phyloP scores from a whole-genome alignment of 2,797 vertebrate species.

The Mus caroli region DNA sequence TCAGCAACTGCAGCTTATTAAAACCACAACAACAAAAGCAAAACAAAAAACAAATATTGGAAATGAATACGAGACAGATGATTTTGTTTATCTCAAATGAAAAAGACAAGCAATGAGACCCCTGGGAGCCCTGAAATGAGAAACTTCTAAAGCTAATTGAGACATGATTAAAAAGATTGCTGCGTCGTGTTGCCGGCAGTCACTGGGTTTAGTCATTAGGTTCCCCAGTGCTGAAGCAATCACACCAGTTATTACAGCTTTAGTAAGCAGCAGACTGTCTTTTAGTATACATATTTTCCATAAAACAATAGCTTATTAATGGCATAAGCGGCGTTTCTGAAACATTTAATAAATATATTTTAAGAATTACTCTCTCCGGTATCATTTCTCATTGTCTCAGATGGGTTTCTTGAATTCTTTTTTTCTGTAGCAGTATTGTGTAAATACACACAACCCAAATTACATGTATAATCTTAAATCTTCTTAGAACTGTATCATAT shows the following conservation, averaged over 20 bases:
- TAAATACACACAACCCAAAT: background rate
- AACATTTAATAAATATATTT: conserved; percentile 76
- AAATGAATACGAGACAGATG: conserved; percentile 79
- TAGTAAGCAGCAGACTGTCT: conserved; percentile 77
- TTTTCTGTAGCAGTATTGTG: background rate
- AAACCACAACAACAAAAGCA: conserved; percentile 51
- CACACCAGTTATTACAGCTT: conserved; percentile 81
- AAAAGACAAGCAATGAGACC: conserved; percentile 84
- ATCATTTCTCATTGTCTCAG: conserved; percentile 69
- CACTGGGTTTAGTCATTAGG: conserved; percentile 86
- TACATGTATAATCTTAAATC: background rate
- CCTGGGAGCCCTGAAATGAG: conserved; percentile 84
- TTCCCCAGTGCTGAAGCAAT: conserved; percentile 82
- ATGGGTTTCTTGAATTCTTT: conserved; percentile 23
- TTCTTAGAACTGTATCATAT: background rate
- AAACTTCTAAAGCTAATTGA: conserved; percentile 88
- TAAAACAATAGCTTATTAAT: conserved; percentile 73
- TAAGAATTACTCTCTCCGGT: conserved; percentile 69
- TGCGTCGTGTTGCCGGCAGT: conserved; percentile 83
- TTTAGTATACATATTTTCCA: conserved; percentile 36
- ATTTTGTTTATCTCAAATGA: conserved; percentile 87
- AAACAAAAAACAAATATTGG: conserved; percentile 55
- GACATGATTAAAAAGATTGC: conserved; percentile 88
- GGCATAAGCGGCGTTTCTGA: conserved; percentile 69
- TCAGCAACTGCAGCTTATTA: conserved; percentile 74